phyloP scores from a whole-genome alignment of 2,888 invertebrate genomes.

The Amitus sp. region DNA sequence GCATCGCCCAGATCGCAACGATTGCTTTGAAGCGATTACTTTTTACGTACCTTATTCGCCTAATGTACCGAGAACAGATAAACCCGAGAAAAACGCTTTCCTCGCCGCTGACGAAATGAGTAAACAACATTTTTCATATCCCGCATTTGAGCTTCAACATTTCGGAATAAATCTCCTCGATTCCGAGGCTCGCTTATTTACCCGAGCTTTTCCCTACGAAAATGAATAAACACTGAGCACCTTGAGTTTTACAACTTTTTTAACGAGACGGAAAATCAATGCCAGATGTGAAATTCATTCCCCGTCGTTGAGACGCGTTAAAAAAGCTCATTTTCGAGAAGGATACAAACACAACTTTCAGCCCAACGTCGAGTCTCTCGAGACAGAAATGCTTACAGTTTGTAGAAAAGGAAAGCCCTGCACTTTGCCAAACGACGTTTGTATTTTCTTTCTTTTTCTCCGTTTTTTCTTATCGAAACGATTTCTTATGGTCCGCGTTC shows the following conservation, averaged over 20 bases:
- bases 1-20: constrained; percentile 30
- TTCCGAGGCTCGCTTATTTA: background rate
- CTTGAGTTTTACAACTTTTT: constrained; percentile 3
- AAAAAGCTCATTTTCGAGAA: background rate
- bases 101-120: background rate
- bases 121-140: background rate
- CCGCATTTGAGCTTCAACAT: background rate
- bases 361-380: background rate
- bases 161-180: background rate
- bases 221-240: background rate
- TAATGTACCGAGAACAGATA: constrained; percentile 32
- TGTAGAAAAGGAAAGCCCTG: background rate
- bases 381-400: background rate
- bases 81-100: background rate
- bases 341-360: background rate
- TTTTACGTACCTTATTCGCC: constrained; percentile 20
- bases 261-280: constrained; percentile 2
- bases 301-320: background rate
- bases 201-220: background rate
- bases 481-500: constrained; percentile 34
- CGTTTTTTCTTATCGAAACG: constrained; percentile 10
- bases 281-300: background rate
- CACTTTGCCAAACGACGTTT: constrained; percentile 19
- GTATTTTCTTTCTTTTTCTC: constrained; percentile 31
- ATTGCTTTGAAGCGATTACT: constrained; percentile 29